A percentile compares a stretch with the other conserved stretches of the same genome.
Conservation (phyloP, 2,113 vertebrate genomes). For the Chamaetylas fuelleborni region DNA sequence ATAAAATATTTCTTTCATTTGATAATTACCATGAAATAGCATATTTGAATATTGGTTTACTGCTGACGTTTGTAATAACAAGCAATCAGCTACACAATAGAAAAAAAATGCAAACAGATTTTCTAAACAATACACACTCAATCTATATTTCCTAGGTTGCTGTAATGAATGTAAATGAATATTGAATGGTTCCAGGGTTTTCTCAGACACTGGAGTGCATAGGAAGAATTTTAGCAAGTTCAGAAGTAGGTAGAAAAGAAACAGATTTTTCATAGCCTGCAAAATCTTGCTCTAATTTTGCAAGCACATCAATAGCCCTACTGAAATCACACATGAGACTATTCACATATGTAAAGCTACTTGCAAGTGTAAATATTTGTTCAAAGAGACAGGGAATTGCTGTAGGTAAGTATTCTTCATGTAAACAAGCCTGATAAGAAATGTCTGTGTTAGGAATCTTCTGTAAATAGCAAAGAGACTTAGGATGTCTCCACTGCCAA, state of each 20-base stretch:
- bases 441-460: not conserved
- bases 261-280: not conserved
- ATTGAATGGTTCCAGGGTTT: not conserved
- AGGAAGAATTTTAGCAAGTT: not conserved
- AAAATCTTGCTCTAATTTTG: not conserved
- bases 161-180: not conserved
- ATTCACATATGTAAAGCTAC: not conserved
- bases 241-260: not conserved
- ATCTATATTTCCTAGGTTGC: not conserved
- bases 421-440: slow-evolving; percentile 5
- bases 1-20: not conserved
- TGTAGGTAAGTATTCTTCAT: slow-evolving; percentile 1
- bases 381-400: not conserved
- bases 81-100: not conserved
- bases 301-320: not conserved
- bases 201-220: not conserved
- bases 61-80: slow-evolving; percentile 19
- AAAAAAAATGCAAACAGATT: not conserved
- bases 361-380: slow-evolving; percentile 16
- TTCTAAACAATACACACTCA: not conserved
- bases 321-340: not conserved
- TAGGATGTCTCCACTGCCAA: not conserved
- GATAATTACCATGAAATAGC: not conserved
- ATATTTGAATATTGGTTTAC: slow-evolving; percentile 9
- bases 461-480: slow-evolving; percentile 24